Conservation (phyloP, 2,888 invertebrate genomes). For the Ypsolopha scabrella region DNA sequence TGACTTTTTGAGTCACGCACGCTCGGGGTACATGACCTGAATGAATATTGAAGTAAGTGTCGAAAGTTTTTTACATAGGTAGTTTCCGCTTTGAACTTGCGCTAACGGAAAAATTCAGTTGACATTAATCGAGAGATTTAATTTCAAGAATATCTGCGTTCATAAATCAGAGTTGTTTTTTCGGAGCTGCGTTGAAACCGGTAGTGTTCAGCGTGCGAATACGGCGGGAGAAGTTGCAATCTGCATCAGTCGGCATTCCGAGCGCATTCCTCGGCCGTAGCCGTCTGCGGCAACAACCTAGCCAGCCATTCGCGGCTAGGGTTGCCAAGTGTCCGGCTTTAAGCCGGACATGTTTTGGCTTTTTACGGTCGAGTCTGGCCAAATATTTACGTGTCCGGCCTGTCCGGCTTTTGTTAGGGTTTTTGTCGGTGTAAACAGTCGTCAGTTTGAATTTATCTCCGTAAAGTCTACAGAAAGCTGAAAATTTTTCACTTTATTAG, state of each 20-base stretch:
- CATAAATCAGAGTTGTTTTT: background rate
- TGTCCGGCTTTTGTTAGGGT: too few relatives aligned
- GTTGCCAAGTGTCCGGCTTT: too few relatives aligned
- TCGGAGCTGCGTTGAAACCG: background rate
- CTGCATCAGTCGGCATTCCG: slow-evolving; percentile 42
- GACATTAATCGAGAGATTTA: background rate
- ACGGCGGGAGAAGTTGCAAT: slow-evolving; percentile 30
- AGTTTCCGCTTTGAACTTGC: background rate
- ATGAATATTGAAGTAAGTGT: background rate
- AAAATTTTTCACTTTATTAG: too few relatives aligned
- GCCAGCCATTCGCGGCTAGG: slow-evolving; percentile 6
- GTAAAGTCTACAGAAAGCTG: too few relatives aligned
- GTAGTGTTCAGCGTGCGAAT: slow-evolving; percentile 1
- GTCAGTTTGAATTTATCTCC: too few relatives aligned
- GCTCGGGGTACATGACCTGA: background rate
- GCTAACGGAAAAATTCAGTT: background rate
- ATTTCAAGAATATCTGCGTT: background rate
- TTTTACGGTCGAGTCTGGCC: too few relatives aligned
- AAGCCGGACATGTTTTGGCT: too few relatives aligned
- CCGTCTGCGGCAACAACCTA: slow-evolving; percentile 26
- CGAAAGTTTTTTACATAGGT: background rate
- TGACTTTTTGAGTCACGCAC: too few relatives aligned
- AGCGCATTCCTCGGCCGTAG: slow-evolving; percentile 37
- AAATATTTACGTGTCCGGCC: too few relatives aligned
- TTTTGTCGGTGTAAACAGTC: too few relatives aligned